Conservation (phyloP, 2,888 invertebrate species). For the Cryptus viduatorius region DNA sequence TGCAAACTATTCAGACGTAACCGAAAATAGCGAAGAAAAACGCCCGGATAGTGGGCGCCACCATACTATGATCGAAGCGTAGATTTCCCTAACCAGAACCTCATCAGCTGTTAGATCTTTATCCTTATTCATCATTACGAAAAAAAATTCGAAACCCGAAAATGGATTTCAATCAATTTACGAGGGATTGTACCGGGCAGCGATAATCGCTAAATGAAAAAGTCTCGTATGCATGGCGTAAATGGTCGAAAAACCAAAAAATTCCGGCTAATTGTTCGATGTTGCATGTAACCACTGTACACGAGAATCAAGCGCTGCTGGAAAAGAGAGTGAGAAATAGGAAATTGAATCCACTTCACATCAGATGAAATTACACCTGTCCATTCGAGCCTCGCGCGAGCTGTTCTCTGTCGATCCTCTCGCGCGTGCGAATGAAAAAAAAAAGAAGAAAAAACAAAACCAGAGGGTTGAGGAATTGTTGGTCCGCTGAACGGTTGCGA, state of each 20-base stretch:
- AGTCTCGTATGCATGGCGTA: constrained; percentile 6
- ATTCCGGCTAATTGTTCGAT: constrained; percentile 45
- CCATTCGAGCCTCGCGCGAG: constrained; percentile 53
- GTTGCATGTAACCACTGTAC: constrained; percentile 55
- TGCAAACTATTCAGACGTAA: background rate
- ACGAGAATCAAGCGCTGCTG: constrained; percentile 38
- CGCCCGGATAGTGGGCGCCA: too few relatives aligned
- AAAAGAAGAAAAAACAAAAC: constrained; percentile 7
- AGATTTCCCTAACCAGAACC: too few relatives aligned
- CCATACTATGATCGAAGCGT: too few relatives aligned
- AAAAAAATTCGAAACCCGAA: too few relatives aligned
- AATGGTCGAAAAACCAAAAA: constrained; percentile 3
- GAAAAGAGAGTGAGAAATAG: constrained; percentile 68
- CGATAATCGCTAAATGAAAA: background rate
- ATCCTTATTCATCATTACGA: too few relatives aligned
- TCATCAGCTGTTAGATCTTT: too few relatives aligned
- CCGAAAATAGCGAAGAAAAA: too few relatives aligned
- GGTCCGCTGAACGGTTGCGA: constrained; percentile 12
- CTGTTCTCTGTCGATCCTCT: constrained; percentile 42
- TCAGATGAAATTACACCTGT: constrained; percentile 68
- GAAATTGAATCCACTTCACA: constrained; percentile 66
- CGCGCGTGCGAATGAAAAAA: constrained; percentile 60
- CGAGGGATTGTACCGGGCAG: background rate
- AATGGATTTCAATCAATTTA: background rate
- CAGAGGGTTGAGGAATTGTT: constrained; percentile 16